Percentiles rank a stretch among this genome's conserved stretches.
Evolutionary conservation across 1,140 invertebrate species (phyloP).

Genomic region (Mercenaria mercenaria): DNA sequence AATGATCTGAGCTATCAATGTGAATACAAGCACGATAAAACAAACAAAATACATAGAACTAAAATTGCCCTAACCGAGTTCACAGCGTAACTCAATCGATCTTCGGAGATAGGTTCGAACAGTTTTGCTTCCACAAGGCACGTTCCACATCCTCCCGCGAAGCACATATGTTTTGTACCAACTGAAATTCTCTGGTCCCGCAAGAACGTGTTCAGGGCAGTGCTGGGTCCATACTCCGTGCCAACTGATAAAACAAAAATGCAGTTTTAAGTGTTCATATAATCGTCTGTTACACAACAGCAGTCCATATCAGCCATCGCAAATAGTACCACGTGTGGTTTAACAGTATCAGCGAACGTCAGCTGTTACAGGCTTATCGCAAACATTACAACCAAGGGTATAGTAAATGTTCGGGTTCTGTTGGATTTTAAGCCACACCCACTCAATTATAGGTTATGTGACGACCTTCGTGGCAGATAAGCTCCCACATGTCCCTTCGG

Average conservation of each 20-base stretch:
- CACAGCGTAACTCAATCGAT: conserved; percentile 89
- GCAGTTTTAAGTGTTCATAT: background rate
- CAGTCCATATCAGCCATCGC: background rate
- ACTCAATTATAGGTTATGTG: too few species aligned
- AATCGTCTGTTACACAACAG: background rate
- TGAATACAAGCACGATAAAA: too few species aligned
- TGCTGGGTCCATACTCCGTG: conserved; percentile 32
- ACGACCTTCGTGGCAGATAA: too few species aligned
- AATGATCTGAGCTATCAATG: too few species aligned
- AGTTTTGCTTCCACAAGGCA: conserved; percentile 90
- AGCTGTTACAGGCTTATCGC: too few species aligned
- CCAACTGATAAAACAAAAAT: conserved; percentile 45
- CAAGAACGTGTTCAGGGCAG: conserved; percentile 56
- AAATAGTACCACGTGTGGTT: background rate
- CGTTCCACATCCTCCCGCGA: conserved; percentile 93
- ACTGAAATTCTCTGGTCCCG: conserved; percentile 88
- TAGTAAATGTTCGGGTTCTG: too few species aligned
- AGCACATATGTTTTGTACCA: conserved; percentile 91
- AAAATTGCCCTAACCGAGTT: too few species aligned
- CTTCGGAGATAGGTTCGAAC: conserved; percentile 87
- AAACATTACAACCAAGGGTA: too few species aligned
- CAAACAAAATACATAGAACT: too few species aligned
- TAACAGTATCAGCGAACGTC: too few species aligned
- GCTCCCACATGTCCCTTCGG: too few species aligned
- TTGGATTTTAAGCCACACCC: too few species aligned